Base-by-base conservation (phyloP, 2,888 invertebrate genomes). In the Meliscaeva auricollis region DNA sequence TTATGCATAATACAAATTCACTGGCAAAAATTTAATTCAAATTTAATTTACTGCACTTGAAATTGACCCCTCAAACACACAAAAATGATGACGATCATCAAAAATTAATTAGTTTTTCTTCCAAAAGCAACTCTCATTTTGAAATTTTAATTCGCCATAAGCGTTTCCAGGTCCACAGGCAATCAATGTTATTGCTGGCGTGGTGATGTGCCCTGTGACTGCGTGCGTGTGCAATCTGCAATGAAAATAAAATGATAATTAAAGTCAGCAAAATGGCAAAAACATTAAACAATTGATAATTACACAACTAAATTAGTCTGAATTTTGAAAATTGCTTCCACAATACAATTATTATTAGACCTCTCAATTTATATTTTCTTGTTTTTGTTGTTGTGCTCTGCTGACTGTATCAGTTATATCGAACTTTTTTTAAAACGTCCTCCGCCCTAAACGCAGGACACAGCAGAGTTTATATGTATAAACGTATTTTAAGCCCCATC, bases 201-300 rank as follows among this genome's bases (percentile, higher is more conserved):
- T 26, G n/a, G 20, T 48, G 6, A 52, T 38, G 11, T 58, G 17
- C 20, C 38, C 35, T 35, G 38, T 20, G 35, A 17, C 30, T 54
- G 15, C 4, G 17, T 13, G 8, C 17, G 11, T 46, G 62, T 26
- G 26, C 26, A 26, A 26, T 15, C 30, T 32, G 30, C 46, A 44
- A 30, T 62, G 44, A 46, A 13, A 64, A 32, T 46, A 46, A 30
- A 64, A 64, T 64, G 26, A 44, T 74, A 83, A 84, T 75, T 56
- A 79, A 84, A 84, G 64, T 79, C 83, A 79, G 48, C 58, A 52
- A 62, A 74, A 50, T 74, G 56, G 74, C 69, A 70, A 78, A 58
- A 78, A 74, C 79, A 83, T 69, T 70, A 64, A 83, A 75, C 83
- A 84, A 84, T 75, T 75, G 70, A 75, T 79, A 79, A 79, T 84